Evolutionary conservation across 2,113 vertebrate species (phyloP), one percentile per base, ranked within the genome.

Genomic region (Trochalopteron elliotii): DNA sequence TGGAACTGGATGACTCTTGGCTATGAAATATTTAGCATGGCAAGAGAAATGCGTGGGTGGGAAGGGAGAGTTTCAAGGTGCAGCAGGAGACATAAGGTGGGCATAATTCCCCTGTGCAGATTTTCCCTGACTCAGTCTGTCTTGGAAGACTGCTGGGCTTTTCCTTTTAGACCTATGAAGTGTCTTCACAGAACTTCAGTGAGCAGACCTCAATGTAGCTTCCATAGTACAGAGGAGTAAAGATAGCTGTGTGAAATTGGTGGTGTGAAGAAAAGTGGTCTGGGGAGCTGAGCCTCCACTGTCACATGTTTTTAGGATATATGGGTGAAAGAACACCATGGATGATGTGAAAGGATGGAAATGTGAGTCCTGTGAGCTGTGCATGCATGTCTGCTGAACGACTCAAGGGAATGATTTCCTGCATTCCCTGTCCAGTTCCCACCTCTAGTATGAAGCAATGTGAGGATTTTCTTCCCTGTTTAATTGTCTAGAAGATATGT

Each of bases 31-130:
- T 2, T 2, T 28, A 28, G 0, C 5, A 22, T 11, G 37, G 23
- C 30, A 42, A n/a, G 11, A 17, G 23, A 52, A 28, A n/a, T 42
- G 8, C 14, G 18, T 42, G 47, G 7, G 4, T 33, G 37, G 45
- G 23, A 52, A 42, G 45, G 45, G 4, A n/a, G 30, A 33, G 13
- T n/a, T 28, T 28, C 47, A 22, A 63, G 6, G 23, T 28, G 18
- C 45, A 14, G 4, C 0, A 0, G 24, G 37, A 64, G 11, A 42
- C 18, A 7, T 1, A 12, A 42, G 24, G 14, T 10, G 5, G 47
- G 3, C 7, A n/a, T 22, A 27, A 28, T 77, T 27, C 8, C 30
- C 28, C 4, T 2, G 42, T n/a, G 8, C n/a, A 6, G 47, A 9
- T 42, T 16, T 42, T 78, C 30, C 22, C 8, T n/a, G 37, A 3